phyloP scores from a whole-genome alignment of 2,797 vertebrate genomes.

The Acrossocheilus fasciatus region DNA sequence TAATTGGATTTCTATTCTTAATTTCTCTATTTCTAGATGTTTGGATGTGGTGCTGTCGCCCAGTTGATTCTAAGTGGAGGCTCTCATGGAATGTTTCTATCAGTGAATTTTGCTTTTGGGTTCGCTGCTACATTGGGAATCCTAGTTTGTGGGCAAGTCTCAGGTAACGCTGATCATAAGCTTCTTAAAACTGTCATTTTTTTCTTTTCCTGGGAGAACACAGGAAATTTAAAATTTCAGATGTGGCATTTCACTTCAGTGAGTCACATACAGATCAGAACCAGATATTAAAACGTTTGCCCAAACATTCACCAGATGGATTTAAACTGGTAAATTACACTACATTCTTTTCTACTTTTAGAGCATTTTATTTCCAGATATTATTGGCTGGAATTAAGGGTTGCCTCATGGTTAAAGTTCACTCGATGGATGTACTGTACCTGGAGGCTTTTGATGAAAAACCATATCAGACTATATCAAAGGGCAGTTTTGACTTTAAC shows the following conservation, averaged over 20 bases:
- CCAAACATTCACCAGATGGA: slow-evolving; percentile 32
- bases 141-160: slow-evolving; percentile 84
- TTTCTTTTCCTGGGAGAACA: not conserved
- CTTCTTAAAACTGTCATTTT: slow-evolving; percentile 58
- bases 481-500: not conserved
- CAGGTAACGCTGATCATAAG: slow-evolving; percentile 73
- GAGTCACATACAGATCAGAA: slow-evolving; percentile 19
- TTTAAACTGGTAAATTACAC: not conserved
- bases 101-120: slow-evolving; percentile 86
- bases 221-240: slow-evolving; percentile 35
- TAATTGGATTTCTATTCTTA: not conserved
- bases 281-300: not conserved
- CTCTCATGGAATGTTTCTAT: slow-evolving; percentile 82
- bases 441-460: not conserved
- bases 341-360: slow-evolving; percentile 19
- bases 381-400: slow-evolving; percentile 4
- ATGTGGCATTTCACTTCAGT: slow-evolving; percentile 20
- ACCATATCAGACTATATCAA: not conserved
- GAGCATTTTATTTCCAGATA: not conserved
- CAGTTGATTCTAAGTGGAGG: slow-evolving; percentile 83
- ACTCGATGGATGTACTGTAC: not conserved
- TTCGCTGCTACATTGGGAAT: slow-evolving; percentile 83
- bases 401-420: slow-evolving; percentile 1
- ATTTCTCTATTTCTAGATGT: slow-evolving; percentile 73
- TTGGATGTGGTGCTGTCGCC: slow-evolving; percentile 84